Percentiles rank a stretch among this genome's conserved stretches.
Conservation (phyloP, 2,888 invertebrate genomes). For the Tridacna crocea region DNA sequence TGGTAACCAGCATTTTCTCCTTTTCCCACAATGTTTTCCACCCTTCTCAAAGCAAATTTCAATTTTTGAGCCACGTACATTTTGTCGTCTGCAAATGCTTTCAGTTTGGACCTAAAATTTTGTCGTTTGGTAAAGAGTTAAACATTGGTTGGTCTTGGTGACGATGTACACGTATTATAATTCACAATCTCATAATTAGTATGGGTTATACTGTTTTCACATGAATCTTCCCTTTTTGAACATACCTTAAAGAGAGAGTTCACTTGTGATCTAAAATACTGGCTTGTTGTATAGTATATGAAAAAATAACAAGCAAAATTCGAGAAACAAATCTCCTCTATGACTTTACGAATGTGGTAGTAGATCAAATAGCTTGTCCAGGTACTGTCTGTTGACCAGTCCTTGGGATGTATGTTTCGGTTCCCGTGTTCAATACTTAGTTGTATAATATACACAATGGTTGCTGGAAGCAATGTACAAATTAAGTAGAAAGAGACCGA, state of each 20-base stretch:
- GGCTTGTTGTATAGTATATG: slow-evolving; percentile 83
- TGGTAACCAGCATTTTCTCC: too few species aligned
- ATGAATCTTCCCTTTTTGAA: neutral
- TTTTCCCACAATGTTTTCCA: too few species aligned
- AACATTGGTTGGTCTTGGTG: slow-evolving; percentile 9
- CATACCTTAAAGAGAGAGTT: slow-evolving; percentile 42
- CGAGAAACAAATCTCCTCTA: slow-evolving; percentile 81
- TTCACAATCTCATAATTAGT: slow-evolving; percentile 20
- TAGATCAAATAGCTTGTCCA: slow-evolving; percentile 81
- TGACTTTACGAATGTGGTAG: slow-evolving; percentile 72
- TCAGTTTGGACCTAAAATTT: too few species aligned
- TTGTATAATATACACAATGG: slow-evolving; percentile 80
- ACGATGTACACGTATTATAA: slow-evolving; percentile 3
- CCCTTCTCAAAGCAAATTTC: too few species aligned
- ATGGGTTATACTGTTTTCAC: neutral
- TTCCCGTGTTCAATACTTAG: slow-evolving; percentile 71
- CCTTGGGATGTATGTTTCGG: slow-evolving; percentile 56
- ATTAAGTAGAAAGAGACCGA: slow-evolving; percentile 84
- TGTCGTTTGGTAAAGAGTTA: neutral
- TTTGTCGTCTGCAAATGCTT: too few species aligned
- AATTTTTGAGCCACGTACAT: too few species aligned
- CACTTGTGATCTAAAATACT: slow-evolving; percentile 79
- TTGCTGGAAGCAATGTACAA: slow-evolving; percentile 82
- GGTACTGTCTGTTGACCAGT: slow-evolving; percentile 69
- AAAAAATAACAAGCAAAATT: slow-evolving; percentile 82